Evolutionary conservation across 2,888 invertebrate genomes (phyloP).

Genomic region (Bombylius discolor): DNA sequence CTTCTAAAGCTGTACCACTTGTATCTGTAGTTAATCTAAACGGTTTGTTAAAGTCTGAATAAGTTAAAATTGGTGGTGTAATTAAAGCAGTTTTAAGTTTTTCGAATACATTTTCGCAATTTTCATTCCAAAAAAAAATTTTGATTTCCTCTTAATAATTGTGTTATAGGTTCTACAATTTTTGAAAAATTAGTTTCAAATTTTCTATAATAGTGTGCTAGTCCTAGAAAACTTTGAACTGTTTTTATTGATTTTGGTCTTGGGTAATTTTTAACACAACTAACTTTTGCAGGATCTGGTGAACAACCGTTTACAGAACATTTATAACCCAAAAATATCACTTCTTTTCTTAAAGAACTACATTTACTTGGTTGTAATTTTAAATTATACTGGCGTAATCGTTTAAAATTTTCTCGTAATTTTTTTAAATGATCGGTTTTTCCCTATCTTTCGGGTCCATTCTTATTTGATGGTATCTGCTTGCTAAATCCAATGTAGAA

Average conservation of each 20-base stretch:
- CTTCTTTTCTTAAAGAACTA: conserved; percentile 15
- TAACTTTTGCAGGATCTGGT: conserved; percentile 16
- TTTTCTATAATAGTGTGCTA: conserved; percentile 6
- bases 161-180: not conserved
- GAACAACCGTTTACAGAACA: conserved; percentile 19
- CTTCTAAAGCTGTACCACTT: not conserved
- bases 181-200: conserved; percentile 6
- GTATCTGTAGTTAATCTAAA: conserved; percentile 22
- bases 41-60: not conserved
- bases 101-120: conserved; percentile 15
- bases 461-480: conserved; percentile 29
- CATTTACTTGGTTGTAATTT: conserved; percentile 19
- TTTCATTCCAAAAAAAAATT: not conserved
- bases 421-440: not conserved
- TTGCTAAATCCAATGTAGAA: conserved; percentile 27
- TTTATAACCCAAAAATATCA: conserved; percentile 17
- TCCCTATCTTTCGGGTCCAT: conserved; percentile 13
- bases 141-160: not conserved
- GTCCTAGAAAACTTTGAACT: conserved; percentile 2
- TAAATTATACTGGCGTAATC: conserved; percentile 15
- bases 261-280: no score
- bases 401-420: conserved; percentile 15
- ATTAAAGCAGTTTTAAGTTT: not conserved
- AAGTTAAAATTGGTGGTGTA: not conserved
- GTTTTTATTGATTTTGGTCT: no score